Evolutionary conservation across 2,113 vertebrate genomes (phyloP), one percentile per base, ranked within the genome.

Genomic region (Caranx ignobilis): DNA sequence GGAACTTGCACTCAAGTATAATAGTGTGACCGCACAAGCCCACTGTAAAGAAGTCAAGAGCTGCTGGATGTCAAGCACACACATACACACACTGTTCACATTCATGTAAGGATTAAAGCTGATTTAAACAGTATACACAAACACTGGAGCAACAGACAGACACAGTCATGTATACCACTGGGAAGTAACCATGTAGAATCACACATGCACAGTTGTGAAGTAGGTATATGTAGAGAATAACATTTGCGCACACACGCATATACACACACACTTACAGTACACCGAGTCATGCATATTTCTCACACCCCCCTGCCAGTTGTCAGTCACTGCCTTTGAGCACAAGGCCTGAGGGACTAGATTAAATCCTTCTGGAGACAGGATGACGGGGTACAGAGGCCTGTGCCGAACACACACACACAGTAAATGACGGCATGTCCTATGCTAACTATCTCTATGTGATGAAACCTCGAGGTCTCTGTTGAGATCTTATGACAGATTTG

Each of bases 351-450:
- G 92, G 90, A 94, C 84, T 81, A 75, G 86, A 89, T 87, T 90
- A 94, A 94, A 95, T 95, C 94, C 92, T 91, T 65, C 72, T 92
- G 92, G 91, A 94, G 94, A 95, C 94, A 94, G 88, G 76, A 90
- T 86, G 92, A 91, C 90, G 87, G 90, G 55, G 75, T 79, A 91
- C 71, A 88, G 73, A 78, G 80, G 78, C 64, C 71, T 83, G 61
- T 21, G 59, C 62, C 56, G 68, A 71, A 67, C 69, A 70, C 64
- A 59, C 67, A 54, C 65, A 68, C 82, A 72, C 66, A 72, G 37
- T 74, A 71, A 88, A 75, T 82, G 85, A 89, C 60, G 39, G 73
- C 79, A 78, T 74, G 68, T 79, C 62, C 74, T 79, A 26, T 66
- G 61, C 70, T 87, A 82, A 87, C 73, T 57, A 87, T 81, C 71